These are phyloP conservation scores for Himantopus leucocephalus DNA, from an alignment of 2,113 vertebrate species.

Conservation along the genomic window DNA sequence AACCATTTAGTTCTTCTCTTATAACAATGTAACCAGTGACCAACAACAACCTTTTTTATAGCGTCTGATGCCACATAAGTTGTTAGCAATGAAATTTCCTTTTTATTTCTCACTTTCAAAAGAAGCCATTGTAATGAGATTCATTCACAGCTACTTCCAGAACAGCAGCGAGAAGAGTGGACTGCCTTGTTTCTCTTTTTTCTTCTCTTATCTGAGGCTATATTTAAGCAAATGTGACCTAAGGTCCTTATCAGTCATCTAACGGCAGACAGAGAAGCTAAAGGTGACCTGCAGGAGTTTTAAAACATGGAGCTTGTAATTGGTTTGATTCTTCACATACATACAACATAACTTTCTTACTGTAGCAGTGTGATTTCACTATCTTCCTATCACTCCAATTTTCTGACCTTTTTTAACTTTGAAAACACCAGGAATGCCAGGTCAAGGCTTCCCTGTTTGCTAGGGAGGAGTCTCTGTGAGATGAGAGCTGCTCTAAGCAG, in stretches of 20 bases:
- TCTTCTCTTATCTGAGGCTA: neutral
- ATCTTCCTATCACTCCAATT: neutral
- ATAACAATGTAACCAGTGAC: slow-evolving; percentile 57
- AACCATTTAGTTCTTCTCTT: slow-evolving; percentile 59
- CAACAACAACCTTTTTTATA: slow-evolving; percentile 53
- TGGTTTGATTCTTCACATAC: neutral
- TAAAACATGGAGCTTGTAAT: neutral
- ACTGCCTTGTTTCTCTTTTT: neutral
- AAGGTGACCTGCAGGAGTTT: neutral
- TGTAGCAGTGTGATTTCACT: neutral
- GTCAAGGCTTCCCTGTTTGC: neutral
- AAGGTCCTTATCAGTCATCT: neutral
- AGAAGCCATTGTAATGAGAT: slow-evolving; percentile 8
- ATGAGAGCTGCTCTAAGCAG: neutral
- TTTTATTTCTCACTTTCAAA: slow-evolving; percentile 37
- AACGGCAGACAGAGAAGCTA: neutral
- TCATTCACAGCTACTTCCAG: neutral
- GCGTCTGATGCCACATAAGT: neutral
- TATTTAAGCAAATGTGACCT: slow-evolving; percentile 25
- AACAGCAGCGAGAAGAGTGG: neutral
- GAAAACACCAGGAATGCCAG: neutral
- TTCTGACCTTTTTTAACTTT: neutral
- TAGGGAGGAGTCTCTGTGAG: accelerated
- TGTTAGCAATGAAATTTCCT: slow-evolving; percentile 40
- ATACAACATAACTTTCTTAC: neutral